phyloP scores from a whole-genome alignment of 2,888 invertebrate species.

The Cephus rjabovi region DNA sequence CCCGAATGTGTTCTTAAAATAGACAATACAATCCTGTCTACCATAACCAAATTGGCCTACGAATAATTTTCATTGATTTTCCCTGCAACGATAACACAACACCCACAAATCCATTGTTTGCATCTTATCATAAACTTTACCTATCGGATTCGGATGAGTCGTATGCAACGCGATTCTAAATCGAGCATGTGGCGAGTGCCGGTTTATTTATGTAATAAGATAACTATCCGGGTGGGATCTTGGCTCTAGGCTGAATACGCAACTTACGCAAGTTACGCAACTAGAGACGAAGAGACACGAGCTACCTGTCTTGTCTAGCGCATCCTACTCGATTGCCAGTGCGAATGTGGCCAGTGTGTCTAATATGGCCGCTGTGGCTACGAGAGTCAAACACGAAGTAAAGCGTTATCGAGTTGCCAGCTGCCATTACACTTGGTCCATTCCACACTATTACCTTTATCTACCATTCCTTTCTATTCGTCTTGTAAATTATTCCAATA shows the following conservation, averaged over 20 bases:
- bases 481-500: background rate
- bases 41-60: background rate
- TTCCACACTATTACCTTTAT: background rate
- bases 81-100: background rate
- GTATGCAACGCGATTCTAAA: constrained; percentile 30
- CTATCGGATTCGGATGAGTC: background rate
- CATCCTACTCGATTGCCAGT: background rate
- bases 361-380: background rate
- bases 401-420: background rate
- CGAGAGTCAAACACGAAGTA: background rate
- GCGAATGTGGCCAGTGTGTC: background rate
- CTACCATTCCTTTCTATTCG: background rate
- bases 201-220: constrained; percentile 32
- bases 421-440: background rate
- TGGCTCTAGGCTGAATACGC: constrained; percentile 24
- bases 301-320: background rate
- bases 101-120: background rate
- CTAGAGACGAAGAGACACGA: constrained; percentile 5
- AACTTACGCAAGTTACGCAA: background rate
- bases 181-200: constrained; percentile 27
- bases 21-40: too few species aligned
- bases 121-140: background rate
- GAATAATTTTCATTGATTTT: background rate
- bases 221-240: constrained; percentile 33
- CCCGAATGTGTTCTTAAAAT: background rate